phyloP scores from a whole-genome alignment of 2,797 vertebrate genomes.

The Ctenochaetus hawaiiensis region DNA sequence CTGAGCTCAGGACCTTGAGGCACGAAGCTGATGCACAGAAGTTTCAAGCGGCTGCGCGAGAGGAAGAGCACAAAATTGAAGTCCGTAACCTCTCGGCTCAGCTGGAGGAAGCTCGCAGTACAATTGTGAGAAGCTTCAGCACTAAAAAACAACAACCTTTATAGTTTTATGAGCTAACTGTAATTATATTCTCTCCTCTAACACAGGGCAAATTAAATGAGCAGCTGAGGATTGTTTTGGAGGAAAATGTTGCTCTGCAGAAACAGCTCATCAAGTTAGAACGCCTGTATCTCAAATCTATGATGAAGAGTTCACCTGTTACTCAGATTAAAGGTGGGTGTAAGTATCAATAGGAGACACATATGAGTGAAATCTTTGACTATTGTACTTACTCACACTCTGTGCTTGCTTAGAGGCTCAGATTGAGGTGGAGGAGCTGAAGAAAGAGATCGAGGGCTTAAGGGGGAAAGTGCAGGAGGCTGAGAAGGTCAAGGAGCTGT shows the following conservation, averaged over 20 bases:
- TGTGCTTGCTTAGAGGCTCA: constrained; percentile 79
- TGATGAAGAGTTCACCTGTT: constrained; percentile 66
- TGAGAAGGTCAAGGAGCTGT: constrained; percentile 79
- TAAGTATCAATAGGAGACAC: neutral
- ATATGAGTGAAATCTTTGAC: neutral
- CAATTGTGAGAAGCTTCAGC: constrained; percentile 75
- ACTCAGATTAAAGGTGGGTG: constrained; percentile 80
- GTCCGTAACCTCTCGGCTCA: constrained; percentile 68
- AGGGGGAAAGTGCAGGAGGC: constrained; percentile 80
- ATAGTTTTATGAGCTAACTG: neutral
- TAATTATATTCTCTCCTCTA: constrained; percentile 14
- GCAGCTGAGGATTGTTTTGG: constrained; percentile 82
- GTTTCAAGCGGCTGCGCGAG: constrained; percentile 61
- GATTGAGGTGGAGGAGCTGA: constrained; percentile 80
- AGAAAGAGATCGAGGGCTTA: constrained; percentile 79
- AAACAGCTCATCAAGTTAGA: constrained; percentile 84
- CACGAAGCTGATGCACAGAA: constrained; percentile 73
- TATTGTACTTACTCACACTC: neutral
- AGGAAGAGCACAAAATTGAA: constrained; percentile 68
- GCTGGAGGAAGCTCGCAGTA: constrained; percentile 70
- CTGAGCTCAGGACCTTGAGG: constrained; percentile 78
- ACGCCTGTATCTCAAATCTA: constrained; percentile 76
- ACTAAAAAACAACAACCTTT: neutral
- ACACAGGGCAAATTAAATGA: constrained; percentile 82
- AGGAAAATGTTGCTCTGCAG: constrained; percentile 87